Evolutionary conservation across 2,113 vertebrate genomes (phyloP), one percentile per base, ranked within the genome.

Genomic region (Cheilinus undulatus): DNA sequence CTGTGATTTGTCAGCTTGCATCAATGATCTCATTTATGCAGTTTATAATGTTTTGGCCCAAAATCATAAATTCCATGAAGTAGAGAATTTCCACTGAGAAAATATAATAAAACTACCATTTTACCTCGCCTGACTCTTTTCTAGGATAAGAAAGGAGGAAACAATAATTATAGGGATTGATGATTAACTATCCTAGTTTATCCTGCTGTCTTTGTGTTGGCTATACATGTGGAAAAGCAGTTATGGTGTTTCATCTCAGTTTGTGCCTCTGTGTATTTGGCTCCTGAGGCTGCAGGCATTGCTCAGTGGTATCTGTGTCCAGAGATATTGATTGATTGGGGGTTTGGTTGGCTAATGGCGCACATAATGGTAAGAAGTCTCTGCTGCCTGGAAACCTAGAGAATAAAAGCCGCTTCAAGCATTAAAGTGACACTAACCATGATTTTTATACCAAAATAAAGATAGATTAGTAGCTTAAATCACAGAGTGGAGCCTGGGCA

Each of bases 371-470:
- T 34, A 5, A 56, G 69, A 53, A 49, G 40, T 77, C 50, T 30
- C 40, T 40, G 30, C 49, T 48, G 42, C 38, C 40, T 57, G 43
- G n/a, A 71, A 78, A 51, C 26, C 48, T 22, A 1, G 27, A 70
- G 22, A 46, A 20, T 28, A 15, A 17, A 15, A 76, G 40, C 69
- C 7, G 61, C 67, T 59, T 32, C 11, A 0, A 48, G 38, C 53
- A 64, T 72, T 50, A 54, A 76, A 79, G 36, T 51, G 59, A 67
- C 67, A 73, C 58, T 63, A 80, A 67, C 40, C 34, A 63, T 66
- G 59, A 65, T 65, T 69, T 65, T 73, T 46, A 51, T 34, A 22
- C 28, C 45, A 28, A 71, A 68, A 73, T 70, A 59, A 51, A 83
- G 73, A 64, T 15, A 4, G n/a, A 59, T 67, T 36, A 69, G 24